These are phyloP conservation scores for Lepidocyrtinus sp. DNA, from an alignment of 2,888 invertebrate genomes.

Conservation along the genomic window DNA sequence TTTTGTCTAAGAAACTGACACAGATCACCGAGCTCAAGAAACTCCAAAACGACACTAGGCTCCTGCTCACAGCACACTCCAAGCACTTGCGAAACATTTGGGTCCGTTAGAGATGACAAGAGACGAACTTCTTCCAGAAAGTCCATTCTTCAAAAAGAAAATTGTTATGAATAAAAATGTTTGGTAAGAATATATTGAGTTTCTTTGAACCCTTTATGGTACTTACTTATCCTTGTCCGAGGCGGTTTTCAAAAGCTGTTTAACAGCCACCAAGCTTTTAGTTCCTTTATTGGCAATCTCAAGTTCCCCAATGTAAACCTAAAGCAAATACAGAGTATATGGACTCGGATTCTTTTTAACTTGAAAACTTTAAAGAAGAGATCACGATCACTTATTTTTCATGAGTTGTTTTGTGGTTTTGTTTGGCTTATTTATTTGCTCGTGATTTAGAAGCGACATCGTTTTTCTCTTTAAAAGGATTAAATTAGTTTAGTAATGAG, in stretches of 20 bases:
- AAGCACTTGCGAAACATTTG: constrained; percentile 86
- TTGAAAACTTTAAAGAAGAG: constrained; percentile 18
- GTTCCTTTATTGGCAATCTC: constrained; percentile 63
- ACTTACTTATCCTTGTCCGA: constrained; percentile 84
- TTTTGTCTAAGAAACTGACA: constrained; percentile 78
- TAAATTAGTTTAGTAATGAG: constrained; percentile 68
- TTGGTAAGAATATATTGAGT: too few species aligned
- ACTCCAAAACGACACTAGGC: constrained; percentile 90
- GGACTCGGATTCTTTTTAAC: constrained; percentile 13
- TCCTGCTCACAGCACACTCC: constrained; percentile 86
- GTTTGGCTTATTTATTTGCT: constrained; percentile 16
- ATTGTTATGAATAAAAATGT: too few species aligned
- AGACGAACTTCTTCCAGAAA: constrained; percentile 90
- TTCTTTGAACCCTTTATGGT: too few species aligned
- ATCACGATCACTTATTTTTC: constrained; percentile 27
- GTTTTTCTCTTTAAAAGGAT: constrained; percentile 56
- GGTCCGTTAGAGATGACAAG: constrained; percentile 86
- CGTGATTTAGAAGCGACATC: constrained; percentile 40
- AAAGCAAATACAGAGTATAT: constrained; percentile 19
- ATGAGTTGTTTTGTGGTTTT: not conserved
- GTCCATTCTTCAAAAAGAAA: constrained; percentile 78
- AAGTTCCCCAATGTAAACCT: constrained; percentile 70
- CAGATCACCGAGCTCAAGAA: constrained; percentile 89
- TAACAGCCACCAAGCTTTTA: constrained; percentile 87
- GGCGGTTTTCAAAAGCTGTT: constrained; percentile 86